A percentile compares a stretch with the other conserved stretches of the same genome.
phyloP scores from a whole-genome alignment of 1,140 invertebrate species.

The Lamellibrachia luymesi region DNA sequence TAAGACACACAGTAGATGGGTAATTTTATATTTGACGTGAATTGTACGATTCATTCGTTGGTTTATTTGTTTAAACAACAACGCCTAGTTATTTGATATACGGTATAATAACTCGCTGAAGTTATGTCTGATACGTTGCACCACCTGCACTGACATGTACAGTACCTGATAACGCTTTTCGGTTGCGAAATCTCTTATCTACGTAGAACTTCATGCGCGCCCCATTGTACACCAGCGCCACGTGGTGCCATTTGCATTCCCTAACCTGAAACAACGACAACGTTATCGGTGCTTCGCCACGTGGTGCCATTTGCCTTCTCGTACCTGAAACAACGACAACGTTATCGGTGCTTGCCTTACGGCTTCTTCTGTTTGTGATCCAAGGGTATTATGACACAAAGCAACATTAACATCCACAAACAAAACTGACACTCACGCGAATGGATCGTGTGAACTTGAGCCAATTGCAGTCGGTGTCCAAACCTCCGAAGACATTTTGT shows the following conservation, averaged over 20 bases:
- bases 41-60: not conserved
- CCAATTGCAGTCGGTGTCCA: not conserved
- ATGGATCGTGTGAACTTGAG: not conserved
- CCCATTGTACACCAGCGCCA: not conserved
- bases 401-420: no score
- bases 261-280: not conserved
- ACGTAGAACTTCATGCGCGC: not conserved
- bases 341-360: not conserved
- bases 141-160: not conserved
- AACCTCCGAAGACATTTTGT: not conserved
- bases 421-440: no score
- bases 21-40: no score
- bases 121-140: no score
- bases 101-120: no score
- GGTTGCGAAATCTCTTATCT: not conserved
- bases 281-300: not conserved
- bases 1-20: no score
- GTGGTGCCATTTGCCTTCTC: not conserved
- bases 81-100: no score
- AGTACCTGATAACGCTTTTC: not conserved
- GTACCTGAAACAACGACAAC: not conserved
- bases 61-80: no score
- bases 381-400: no score
- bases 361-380: no score
- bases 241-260: not conserved